Evolutionary conservation across 2,797 vertebrate genomes (phyloP).

Genomic region (Crenichthys baileyi): DNA sequence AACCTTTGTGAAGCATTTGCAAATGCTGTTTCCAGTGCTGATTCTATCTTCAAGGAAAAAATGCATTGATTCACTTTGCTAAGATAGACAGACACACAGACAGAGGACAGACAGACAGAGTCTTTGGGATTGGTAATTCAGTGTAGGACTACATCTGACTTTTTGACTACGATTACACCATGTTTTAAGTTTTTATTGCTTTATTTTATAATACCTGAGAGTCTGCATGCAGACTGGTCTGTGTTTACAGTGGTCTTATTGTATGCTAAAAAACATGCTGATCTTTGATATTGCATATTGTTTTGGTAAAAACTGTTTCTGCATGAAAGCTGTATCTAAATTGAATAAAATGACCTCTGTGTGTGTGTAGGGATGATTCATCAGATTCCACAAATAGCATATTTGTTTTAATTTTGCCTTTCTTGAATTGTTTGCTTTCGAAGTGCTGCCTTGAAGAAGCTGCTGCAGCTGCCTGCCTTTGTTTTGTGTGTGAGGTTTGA

Average conservation of each 20-base stretch:
- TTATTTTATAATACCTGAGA: too few species aligned
- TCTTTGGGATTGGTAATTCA: too few species aligned
- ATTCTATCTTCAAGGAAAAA: not conserved
- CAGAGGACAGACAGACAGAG: too few species aligned
- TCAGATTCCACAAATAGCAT: slow-evolving; percentile 33
- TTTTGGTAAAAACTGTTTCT: slow-evolving; percentile 22
- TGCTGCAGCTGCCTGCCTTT: slow-evolving; percentile 49
- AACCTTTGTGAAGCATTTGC: not conserved
- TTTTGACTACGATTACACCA: too few species aligned
- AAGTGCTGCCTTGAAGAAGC: slow-evolving; percentile 60
- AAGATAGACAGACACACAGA: not conserved
- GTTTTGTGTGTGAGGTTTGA: slow-evolving; percentile 62
- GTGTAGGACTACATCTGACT: too few species aligned
- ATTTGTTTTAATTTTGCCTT: slow-evolving; percentile 63
- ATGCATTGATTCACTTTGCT: not conserved
- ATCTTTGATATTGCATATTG: not conserved
- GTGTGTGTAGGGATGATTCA: slow-evolving; percentile 43
- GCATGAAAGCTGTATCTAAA: slow-evolving; percentile 20
- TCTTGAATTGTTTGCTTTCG: slow-evolving; percentile 39
- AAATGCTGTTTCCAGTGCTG: not conserved
- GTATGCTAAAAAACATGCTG: not conserved
- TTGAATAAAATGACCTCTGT: slow-evolving; percentile 33
- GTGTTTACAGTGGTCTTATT: not conserved
- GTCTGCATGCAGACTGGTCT: too few species aligned
- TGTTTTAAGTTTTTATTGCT: too few species aligned